Base-by-base conservation (phyloP, 2,113 vertebrate species). In the Chionis minor region DNA sequence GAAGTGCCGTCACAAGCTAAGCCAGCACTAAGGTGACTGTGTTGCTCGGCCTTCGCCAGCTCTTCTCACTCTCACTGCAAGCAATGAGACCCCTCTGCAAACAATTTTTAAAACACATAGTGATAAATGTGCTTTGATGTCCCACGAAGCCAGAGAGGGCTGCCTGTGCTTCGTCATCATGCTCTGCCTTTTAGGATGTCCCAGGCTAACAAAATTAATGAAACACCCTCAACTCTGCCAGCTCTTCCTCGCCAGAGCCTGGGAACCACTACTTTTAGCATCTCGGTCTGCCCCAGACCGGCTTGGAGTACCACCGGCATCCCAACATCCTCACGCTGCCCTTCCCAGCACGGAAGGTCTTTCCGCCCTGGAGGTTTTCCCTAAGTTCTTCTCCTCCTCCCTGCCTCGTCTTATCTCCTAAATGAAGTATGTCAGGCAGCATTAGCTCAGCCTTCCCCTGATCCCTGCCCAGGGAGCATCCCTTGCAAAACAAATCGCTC, bases 281-380 rank as follows among this genome's bases (percentile, higher is more conserved):
- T 70, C n/a, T 55, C 1, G 0, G 28, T 33, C 2, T 0, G n/a
- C 54, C 26, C 40, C 62, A 42, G 38, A 14, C 3, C 1, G 10
- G 54, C 22, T 86, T 58, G 51, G 65, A 23, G 40, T 67, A n/a
- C 84, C 66, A 69, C 49, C 2, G 2, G 8, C 67, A 80, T 74
- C 49, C 26, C 38, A 35, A 32, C 0, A 0, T 6, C 22, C 23
- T 77, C 19, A 0, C 4, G 2, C 17, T 54, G 72, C 42, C 67
- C 62, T 81, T 88, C 58, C 40, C 52, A 8, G 24, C 3, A 6
- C 0, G 0, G 52, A 32, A 72, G 72, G 72, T 28, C 28, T 92
- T 81, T 81, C 51, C 51, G 80, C 56, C 56, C 74, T 0, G 0
- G 38, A 77, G 85, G 56, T 65, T 71, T 80, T 63, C 47, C 66